These are phyloP conservation scores for Rotaria macrura DNA, from an alignment of 2,888 invertebrate species.

Conservation along the genomic window DNA sequence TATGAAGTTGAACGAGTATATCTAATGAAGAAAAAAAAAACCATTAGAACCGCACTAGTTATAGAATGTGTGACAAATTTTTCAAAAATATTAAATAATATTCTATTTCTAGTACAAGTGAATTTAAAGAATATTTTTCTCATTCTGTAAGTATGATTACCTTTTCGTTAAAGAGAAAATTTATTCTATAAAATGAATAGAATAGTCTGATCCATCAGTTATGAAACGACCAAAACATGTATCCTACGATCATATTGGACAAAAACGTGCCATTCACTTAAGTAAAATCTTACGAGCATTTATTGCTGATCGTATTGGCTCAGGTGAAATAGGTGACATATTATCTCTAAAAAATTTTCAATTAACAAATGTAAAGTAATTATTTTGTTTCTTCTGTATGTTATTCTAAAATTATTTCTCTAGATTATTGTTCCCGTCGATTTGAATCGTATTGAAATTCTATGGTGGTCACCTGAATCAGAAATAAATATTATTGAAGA, in stretches of 20 bases:
- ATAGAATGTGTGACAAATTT: too few relatives aligned
- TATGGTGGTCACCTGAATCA: not conserved
- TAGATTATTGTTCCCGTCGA: slow-evolving; percentile 2
- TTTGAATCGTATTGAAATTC: slow-evolving; percentile 20
- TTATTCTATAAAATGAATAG: not conserved
- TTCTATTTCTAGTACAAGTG: not conserved
- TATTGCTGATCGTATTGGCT: slow-evolving; percentile 1
- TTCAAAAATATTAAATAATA: too few relatives aligned
- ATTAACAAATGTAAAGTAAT: not conserved
- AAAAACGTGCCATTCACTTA: slow-evolving; percentile 5
- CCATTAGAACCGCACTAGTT: too few relatives aligned
- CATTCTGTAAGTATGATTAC: not conserved
- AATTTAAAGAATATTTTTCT: not conserved
- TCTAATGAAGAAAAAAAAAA: too few relatives aligned
- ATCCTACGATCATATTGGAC: slow-evolving; percentile 12
- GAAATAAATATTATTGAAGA: not conserved
- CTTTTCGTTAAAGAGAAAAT: not conserved
- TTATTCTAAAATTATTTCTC: not conserved
- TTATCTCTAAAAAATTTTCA: not conserved
- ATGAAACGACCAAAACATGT: not conserved
- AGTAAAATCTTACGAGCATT: slow-evolving; percentile 13
- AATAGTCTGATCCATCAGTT: not conserved
- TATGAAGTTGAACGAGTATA: too few relatives aligned
- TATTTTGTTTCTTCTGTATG: not conserved
- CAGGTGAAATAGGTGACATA: slow-evolving; percentile 9